Evolutionary conservation across 2,113 vertebrate species (phyloP).

Genomic region (Zosterops lateralis): DNA sequence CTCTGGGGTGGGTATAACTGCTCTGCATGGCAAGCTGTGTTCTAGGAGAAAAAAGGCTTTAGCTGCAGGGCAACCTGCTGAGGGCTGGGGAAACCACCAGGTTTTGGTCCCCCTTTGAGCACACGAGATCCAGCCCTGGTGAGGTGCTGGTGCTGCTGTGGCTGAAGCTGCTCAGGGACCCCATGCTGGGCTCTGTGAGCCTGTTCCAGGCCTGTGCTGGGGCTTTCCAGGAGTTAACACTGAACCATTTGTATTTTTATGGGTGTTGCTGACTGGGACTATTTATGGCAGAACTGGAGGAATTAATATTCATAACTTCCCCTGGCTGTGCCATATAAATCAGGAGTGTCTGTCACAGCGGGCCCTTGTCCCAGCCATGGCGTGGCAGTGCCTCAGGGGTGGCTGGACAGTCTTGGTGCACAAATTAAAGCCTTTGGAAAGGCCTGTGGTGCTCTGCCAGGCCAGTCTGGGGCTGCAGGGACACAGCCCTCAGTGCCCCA

Average conservation of each 20-base stretch:
- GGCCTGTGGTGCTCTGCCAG: accelerated
- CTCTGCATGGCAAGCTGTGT: not conserved
- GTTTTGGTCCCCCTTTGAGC: too few species aligned
- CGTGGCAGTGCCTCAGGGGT: not conserved
- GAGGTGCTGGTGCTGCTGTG: accelerated
- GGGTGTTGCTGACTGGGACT: not conserved
- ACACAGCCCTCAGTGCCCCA: accelerated
- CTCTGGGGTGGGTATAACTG: accelerated
- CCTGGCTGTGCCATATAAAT: not conserved
- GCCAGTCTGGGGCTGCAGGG: accelerated
- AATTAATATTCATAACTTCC: not conserved
- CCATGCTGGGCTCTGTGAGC: accelerated
- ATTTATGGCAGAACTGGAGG: not conserved
- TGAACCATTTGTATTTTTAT: not conserved
- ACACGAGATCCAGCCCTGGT: accelerated
- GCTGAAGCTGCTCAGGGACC: not conserved
- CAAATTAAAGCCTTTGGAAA: not conserved
- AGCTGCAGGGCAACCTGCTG: not conserved
- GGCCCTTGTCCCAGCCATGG: not conserved
- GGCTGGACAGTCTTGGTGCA: not conserved
- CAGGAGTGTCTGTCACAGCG: not conserved
- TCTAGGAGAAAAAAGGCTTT: accelerated
- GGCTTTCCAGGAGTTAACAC: not conserved
- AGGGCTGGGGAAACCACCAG: accelerated
- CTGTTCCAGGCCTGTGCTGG: not conserved